A percentile compares a stretch with the other conserved stretches of the same genome.
Evolutionary conservation across 1,140 invertebrate species (phyloP).

Genomic region (Nasonia giraulti): DNA sequence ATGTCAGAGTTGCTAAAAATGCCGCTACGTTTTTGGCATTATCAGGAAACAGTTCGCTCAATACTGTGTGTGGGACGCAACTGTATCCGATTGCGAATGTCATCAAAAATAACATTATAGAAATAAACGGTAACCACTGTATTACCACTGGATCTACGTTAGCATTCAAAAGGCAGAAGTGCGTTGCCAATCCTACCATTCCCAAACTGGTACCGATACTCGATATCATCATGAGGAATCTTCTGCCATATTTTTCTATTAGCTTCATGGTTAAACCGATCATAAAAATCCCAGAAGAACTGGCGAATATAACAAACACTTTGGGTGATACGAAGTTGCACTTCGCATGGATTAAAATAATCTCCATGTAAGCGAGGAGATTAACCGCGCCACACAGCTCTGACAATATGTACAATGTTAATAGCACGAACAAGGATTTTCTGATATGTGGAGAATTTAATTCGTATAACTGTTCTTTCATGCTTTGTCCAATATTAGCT

Average conservation of each 20-base stretch:
- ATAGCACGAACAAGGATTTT: constrained; percentile 78
- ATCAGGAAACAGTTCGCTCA: constrained; percentile 83
- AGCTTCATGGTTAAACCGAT: constrained; percentile 77
- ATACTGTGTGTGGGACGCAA: constrained; percentile 82
- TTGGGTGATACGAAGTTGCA: constrained; percentile 70
- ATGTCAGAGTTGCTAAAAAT: constrained; percentile 80
- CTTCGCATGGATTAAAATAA: constrained; percentile 80
- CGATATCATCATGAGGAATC: constrained; percentile 79
- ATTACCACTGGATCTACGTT: constrained; percentile 65
- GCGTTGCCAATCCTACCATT: constrained; percentile 74
- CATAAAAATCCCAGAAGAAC: constrained; percentile 78
- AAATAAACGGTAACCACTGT: constrained; percentile 53
- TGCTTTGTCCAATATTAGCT: not conserved
- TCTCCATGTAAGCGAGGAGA: constrained; percentile 82
- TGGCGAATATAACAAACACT: constrained; percentile 79
- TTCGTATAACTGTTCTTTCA: not conserved
- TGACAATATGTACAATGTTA: constrained; percentile 82
- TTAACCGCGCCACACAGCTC: constrained; percentile 85
- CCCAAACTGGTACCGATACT: constrained; percentile 74
- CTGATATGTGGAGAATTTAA: constrained; percentile 55
- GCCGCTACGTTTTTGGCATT: constrained; percentile 81
- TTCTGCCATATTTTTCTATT: constrained; percentile 82
- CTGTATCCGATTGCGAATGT: constrained; percentile 79
- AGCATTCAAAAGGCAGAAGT: constrained; percentile 77
- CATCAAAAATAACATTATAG: constrained; percentile 44